These are phyloP conservation scores for Baronia brevicornis DNA, from an alignment of 2,888 invertebrate species.

Conservation along the genomic window DNA sequence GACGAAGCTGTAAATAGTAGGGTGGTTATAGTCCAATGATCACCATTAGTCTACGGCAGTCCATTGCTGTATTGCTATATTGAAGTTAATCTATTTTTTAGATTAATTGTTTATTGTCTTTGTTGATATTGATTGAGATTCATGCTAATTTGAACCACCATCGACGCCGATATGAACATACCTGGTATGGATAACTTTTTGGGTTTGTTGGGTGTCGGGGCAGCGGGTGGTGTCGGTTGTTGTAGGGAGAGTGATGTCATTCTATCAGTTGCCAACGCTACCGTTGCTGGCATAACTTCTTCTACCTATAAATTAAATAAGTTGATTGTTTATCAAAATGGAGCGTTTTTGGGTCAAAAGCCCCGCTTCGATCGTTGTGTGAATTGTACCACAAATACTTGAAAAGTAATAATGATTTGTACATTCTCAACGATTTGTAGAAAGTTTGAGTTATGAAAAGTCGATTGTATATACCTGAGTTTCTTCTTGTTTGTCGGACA, in stretches of 20 bases:
- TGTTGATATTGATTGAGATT: too few relatives aligned
- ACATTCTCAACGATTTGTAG: not conserved
- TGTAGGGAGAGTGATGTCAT: constrained; percentile 52
- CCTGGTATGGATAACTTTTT: constrained; percentile 87
- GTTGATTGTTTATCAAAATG: not conserved
- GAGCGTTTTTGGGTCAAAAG: too few relatives aligned
- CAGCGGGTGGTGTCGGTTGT: constrained; percentile 30
- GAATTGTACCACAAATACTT: not conserved
- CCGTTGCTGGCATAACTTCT: constrained; percentile 40
- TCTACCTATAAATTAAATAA: constrained; percentile 27
- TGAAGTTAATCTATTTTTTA: too few relatives aligned
- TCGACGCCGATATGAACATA: too few relatives aligned
- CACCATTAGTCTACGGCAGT: too few relatives aligned
- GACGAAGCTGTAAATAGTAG: too few relatives aligned
- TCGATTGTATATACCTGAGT: constrained; percentile 37
- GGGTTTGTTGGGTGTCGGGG: constrained; percentile 73
- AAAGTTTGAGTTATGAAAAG: not conserved
- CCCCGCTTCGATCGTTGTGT: too few relatives aligned
- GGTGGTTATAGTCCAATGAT: too few relatives aligned
- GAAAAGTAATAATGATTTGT: not conserved
- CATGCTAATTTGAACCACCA: too few relatives aligned
- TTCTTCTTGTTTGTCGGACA: constrained; percentile 45
- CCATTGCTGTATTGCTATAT: too few relatives aligned
- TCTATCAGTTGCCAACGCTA: constrained; percentile 55
- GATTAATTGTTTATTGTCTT: too few relatives aligned